phyloP scores from a whole-genome alignment of 2,888 invertebrate genomes.

The Ormyrus labotus region DNA sequence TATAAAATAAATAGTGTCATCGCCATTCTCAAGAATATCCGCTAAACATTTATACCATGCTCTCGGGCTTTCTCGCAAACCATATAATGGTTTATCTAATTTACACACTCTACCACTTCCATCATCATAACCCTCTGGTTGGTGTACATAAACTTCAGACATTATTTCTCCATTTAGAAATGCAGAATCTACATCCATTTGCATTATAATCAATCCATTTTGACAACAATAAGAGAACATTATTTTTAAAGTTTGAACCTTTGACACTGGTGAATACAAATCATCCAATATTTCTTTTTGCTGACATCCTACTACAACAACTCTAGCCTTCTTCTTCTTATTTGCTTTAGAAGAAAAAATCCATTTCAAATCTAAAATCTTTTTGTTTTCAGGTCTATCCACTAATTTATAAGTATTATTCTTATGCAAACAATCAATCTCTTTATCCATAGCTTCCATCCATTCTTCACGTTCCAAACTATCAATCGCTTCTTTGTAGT shows the following conservation, averaged over 20 bases:
- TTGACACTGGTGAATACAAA: not conserved
- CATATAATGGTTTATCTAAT: slow-evolving; percentile 59
- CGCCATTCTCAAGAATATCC: too few species aligned
- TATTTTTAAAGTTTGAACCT: not conserved
- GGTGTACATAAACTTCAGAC: slow-evolving; percentile 52
- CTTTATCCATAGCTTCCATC: not conserved
- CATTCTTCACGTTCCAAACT: not conserved
- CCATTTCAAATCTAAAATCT: not conserved
- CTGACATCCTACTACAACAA: not conserved
- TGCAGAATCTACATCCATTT: slow-evolving; percentile 1
- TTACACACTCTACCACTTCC: slow-evolving; percentile 47
- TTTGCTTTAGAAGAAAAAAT: not conserved
- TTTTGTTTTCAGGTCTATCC: not conserved
- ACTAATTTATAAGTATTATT: not conserved
- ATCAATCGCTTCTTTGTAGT: not conserved
- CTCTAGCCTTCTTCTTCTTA: not conserved
- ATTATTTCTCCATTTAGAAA: not conserved
- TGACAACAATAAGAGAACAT: slow-evolving; percentile 42
- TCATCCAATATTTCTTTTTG: not conserved
- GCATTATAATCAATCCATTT: slow-evolving; percentile 19
- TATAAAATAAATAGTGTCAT: not conserved
- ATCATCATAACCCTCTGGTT: slow-evolving; percentile 54
- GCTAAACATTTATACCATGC: slow-evolving; percentile 57
- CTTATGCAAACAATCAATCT: not conserved
- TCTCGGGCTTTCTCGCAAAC: slow-evolving; percentile 59